phyloP scores from a whole-genome alignment of 2,797 vertebrate species.

The Pseudocheirus occidentalis region DNA sequence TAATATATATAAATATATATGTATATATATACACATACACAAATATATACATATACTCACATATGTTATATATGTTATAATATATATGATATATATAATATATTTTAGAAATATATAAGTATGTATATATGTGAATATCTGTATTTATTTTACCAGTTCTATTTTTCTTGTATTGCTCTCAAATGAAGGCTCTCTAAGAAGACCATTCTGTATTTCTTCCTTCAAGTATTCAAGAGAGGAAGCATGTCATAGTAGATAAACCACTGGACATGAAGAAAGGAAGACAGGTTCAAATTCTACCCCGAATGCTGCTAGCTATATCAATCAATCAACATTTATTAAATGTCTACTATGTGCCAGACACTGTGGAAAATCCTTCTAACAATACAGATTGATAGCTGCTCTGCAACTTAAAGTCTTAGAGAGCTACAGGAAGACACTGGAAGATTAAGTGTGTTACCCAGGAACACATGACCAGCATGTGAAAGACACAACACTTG shows the following conservation, averaged over 20 bases:
- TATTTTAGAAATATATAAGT: too few relatives aligned
- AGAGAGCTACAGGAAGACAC: not conserved
- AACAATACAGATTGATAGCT: not conserved
- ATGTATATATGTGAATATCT: not conserved
- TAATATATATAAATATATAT: not conserved
- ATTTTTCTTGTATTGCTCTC: not conserved
- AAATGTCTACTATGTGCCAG: not conserved
- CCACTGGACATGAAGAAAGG: too few relatives aligned
- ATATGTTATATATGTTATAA: too few relatives aligned
- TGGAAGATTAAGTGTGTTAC: not conserved
- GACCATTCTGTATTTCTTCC: slow-evolving; percentile 5
- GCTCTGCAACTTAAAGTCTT: not conserved
- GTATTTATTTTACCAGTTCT: not conserved
- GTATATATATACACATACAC: not conserved
- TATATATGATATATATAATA: too few relatives aligned
- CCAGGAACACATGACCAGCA: not conserved
- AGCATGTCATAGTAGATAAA: too few relatives aligned
- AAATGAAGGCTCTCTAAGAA: slow-evolving; percentile 23
- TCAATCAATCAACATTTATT: not conserved
- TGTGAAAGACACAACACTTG: not conserved
- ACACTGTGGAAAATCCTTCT: not conserved
- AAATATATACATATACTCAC: too few relatives aligned
- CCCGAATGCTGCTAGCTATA: not conserved
- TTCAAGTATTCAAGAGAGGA: not conserved
- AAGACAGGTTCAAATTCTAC: not conserved